Percentiles rank a stretch among this genome's conserved stretches.
Conservation (phyloP, 2,113 vertebrate genomes). For the Rhabdornis inornatus region DNA sequence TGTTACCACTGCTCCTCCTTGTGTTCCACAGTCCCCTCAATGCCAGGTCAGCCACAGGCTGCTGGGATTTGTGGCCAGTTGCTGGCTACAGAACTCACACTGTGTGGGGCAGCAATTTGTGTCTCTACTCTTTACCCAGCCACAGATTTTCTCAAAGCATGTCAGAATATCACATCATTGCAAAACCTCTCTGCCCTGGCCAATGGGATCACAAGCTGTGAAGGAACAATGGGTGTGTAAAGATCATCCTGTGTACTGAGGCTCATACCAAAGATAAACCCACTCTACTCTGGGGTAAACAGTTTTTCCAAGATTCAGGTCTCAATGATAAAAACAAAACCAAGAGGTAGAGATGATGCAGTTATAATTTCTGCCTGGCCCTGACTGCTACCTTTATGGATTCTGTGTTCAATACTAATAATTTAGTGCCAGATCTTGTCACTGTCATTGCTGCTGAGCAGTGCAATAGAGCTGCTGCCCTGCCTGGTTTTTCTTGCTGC, state of each 20-base stretch:
- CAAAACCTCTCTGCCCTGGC: background rate
- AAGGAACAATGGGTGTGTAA: background rate
- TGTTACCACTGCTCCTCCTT: background rate
- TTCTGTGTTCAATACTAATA: background rate
- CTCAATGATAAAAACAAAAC: background rate
- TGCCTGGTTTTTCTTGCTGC: background rate
- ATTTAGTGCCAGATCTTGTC: background rate
- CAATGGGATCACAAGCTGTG: background rate
- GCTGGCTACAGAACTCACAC: background rate
- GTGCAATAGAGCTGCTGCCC: background rate
- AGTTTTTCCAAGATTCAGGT: background rate
- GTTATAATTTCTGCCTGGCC: background rate
- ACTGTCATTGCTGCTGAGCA: background rate
- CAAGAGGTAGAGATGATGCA: background rate
- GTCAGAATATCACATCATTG: background rate
- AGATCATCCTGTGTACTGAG: background rate
- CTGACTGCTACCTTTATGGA: background rate
- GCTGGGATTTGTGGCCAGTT: background rate
- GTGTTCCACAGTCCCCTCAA: rapidly evolving
- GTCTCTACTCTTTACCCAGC: background rate
- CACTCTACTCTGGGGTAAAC: background rate
- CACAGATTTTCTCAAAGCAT: background rate
- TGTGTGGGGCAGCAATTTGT: background rate
- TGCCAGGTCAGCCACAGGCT: background rate
- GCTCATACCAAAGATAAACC: background rate